Percentiles rank a stretch among this genome's conserved stretches.
phyloP scores from a whole-genome alignment of 1,140 invertebrate species.

The Zaprionus tsacasi region DNA sequence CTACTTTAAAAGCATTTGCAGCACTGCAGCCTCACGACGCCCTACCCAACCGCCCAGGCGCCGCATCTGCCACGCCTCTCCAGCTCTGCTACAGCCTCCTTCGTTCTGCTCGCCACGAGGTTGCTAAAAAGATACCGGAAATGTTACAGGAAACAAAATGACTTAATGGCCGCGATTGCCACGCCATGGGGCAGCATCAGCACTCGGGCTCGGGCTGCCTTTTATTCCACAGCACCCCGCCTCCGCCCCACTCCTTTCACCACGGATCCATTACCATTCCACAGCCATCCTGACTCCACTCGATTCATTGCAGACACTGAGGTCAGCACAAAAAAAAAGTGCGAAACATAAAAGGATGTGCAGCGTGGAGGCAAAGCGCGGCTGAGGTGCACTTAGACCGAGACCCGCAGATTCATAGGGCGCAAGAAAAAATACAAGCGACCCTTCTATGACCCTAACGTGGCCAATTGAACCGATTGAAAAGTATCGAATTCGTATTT shows the following conservation, averaged over 20 bases:
- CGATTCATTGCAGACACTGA: slow-evolving; percentile 66
- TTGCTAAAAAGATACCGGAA: slow-evolving; percentile 80
- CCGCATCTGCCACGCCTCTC: slow-evolving; percentile 5
- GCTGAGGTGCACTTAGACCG: slow-evolving; percentile 35
- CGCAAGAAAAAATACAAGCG: neutral
- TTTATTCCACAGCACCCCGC: neutral
- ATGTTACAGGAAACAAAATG: slow-evolving; percentile 81
- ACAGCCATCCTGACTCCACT: slow-evolving; percentile 19
- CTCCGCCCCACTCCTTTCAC: neutral
- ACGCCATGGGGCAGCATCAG: slow-evolving; percentile 54
- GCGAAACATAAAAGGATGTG: slow-evolving; percentile 51
- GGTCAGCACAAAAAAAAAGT: slow-evolving; percentile 55
- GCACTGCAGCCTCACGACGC: slow-evolving; percentile 13
- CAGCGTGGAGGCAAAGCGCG: slow-evolving; percentile 9
- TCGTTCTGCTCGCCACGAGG: slow-evolving; percentile 27
- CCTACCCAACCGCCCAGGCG: neutral
- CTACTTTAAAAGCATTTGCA: slow-evolving; percentile 77
- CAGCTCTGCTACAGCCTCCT: neutral
- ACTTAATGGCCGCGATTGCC: slow-evolving; percentile 80
- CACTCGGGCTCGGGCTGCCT: slow-evolving; percentile 12
- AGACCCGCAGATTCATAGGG: slow-evolving; percentile 20
- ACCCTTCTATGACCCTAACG: neutral
- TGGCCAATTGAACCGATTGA: slow-evolving; percentile 11
- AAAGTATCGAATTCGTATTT: slow-evolving; percentile 10
- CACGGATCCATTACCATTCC: neutral